A percentile compares a stretch with the other conserved stretches of the same genome.
These are phyloP conservation scores for Edolisoma coerulescens DNA, from an alignment of 2,113 vertebrate species.

Conservation along the genomic window DNA sequence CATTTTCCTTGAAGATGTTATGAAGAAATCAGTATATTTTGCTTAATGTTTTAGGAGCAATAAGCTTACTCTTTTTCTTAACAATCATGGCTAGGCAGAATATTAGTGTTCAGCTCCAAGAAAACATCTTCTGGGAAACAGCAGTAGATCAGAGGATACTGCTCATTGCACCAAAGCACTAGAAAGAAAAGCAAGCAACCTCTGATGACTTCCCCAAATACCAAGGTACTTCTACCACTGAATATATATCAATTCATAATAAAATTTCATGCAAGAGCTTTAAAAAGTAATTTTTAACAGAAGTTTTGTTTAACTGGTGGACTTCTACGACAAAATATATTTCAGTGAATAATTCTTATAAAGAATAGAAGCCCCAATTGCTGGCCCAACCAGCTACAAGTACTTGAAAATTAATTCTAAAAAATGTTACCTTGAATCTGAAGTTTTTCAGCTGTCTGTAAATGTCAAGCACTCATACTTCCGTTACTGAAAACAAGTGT, in stretches of 20 bases:
- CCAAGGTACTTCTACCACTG: background rate
- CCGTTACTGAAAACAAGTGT: background rate
- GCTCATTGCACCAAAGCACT: background rate
- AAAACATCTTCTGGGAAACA: background rate
- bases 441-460: background rate
- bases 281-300: background rate
- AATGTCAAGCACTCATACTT: background rate
- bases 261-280: background rate
- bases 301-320: background rate
- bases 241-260: background rate
- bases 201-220: background rate
- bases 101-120: background rate
- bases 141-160: background rate
- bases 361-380: background rate
- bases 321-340: background rate
- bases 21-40: background rate
- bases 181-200: background rate
- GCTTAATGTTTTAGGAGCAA: background rate
- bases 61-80: background rate
- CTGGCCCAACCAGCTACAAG: background rate
- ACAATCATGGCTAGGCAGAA: background rate
- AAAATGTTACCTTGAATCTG: background rate
- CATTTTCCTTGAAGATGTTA: background rate
- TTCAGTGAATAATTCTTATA: background rate
- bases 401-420: background rate